Evolutionary conservation across 2,797 vertebrate species (phyloP), one percentile per base, ranked within the genome.

Genomic region (Xenopus petersii): DNA sequence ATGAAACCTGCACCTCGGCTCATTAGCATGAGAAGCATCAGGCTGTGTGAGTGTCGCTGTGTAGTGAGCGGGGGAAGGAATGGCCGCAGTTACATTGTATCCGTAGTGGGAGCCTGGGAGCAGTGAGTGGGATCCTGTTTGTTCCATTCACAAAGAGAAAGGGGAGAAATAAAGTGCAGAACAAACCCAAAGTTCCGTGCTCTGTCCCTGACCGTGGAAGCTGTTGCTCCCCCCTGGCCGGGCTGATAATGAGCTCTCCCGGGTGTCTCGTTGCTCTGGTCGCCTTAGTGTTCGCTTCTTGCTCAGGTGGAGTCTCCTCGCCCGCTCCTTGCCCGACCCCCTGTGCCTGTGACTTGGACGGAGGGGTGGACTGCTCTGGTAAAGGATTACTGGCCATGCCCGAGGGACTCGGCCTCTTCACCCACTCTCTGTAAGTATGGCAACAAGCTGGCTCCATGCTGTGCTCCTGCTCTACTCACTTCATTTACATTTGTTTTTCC

Each of bases 321-420:
- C 90, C 92, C 70, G 87, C 92, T 73, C 90, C 92, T 5, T 97
- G 95, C 79, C 92, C 94, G 73, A 88, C 92, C 80, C 88, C 89
- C 73, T 98, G 95, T 88, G 93, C 91, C 93, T 97, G 95, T 87
- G 93, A 96, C 90, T 93, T 93, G 79, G 94, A 97, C 87, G 92
- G 93, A 80, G 93, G 91, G 26, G 93, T 93, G 71, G 95, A 94
- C 85, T 98, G 95, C 88, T 94, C 96, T 75, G 95, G 94, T 62
- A 91, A 88, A 75, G 94, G 92, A 81, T 93, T 97, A 81, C 87
- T 91, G 79, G 79, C 87, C 26, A 90, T 95, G 79, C 95, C 95
- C 0, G 79, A 85, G 62, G 92, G 92, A 59, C 90, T 96, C 82
- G 92, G 93, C 79, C 88, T 93, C 58, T 96, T 96, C 89, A 97